Conservation (phyloP, 1,140 invertebrate species). For the Drosophila rhopaloa region DNA sequence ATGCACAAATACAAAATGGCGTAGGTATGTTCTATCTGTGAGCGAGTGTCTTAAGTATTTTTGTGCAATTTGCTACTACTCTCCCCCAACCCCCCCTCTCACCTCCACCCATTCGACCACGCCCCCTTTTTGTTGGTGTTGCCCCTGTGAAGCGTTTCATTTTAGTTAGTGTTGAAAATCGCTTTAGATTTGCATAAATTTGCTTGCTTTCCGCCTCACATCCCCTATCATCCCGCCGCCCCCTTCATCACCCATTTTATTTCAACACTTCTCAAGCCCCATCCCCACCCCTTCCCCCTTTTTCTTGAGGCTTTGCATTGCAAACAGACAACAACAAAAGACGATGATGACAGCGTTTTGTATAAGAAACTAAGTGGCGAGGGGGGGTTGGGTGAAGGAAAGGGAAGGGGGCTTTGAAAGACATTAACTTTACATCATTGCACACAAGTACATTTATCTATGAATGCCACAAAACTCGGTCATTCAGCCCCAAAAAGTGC, state of each 20-base stretch:
- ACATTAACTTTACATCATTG: constrained; percentile 43
- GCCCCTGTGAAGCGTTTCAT: constrained; percentile 52
- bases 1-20: constrained; percentile 63
- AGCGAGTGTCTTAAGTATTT: constrained; percentile 73
- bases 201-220: constrained; percentile 51
- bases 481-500: background rate
- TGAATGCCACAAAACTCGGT: constrained; percentile 18
- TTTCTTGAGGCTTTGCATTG: constrained; percentile 36
- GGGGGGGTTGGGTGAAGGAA: too few relatives aligned
- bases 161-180: constrained; percentile 81
- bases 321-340: constrained; percentile 36
- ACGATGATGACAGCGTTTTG: constrained; percentile 42
- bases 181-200: constrained; percentile 82
- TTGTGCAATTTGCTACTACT: constrained; percentile 71
- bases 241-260: background rate
- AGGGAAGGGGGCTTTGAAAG: background rate
- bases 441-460: background rate
- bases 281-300: background rate
- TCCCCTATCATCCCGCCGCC: too few relatives aligned
- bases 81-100: background rate
- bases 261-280: constrained; percentile 23
- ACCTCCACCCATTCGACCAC: background rate
- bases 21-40: constrained; percentile 29
- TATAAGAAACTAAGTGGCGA: constrained; percentile 27
- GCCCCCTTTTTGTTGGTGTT: constrained; percentile 3